Percentiles rank a stretch among this genome's conserved stretches.
These are phyloP conservation scores for Ooceraea biroi DNA, from an alignment of 1,140 invertebrate genomes.

Conservation along the genomic window DNA sequence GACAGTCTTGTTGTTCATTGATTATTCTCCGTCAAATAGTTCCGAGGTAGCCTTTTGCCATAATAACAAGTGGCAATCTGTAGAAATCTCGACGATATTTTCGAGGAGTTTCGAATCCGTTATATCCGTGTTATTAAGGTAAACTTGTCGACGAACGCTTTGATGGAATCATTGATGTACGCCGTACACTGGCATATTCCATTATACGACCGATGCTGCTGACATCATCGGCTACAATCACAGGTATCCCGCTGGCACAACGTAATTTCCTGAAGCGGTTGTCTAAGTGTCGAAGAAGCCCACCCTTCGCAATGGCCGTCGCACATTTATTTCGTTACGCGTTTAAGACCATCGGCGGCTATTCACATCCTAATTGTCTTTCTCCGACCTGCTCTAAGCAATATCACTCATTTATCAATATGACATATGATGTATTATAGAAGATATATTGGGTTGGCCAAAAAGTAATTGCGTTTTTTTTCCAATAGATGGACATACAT, in stretches of 20 bases:
- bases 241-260: slow-evolving; percentile 58
- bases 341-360: slow-evolving; percentile 58
- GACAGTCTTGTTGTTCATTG: neutral
- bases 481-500: too few species aligned
- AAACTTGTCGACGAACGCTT: slow-evolving; percentile 27
- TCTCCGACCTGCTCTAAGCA: slow-evolving; percentile 4
- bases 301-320: slow-evolving; percentile 44
- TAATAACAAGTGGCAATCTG: neutral
- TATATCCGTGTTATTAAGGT: slow-evolving; percentile 7
- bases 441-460: too few species aligned
- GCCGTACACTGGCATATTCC: slow-evolving; percentile 45
- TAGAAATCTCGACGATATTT: neutral
- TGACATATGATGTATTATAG: slow-evolving; percentile 38
- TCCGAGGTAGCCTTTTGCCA: neutral
- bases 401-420: slow-evolving; percentile 45
- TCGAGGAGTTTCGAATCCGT: neutral
- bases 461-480: too few species aligned
- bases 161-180: slow-evolving; percentile 34
- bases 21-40: neutral
- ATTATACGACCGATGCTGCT: slow-evolving; percentile 45
- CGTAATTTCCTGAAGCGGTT: slow-evolving; percentile 63
- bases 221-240: slow-evolving; percentile 57
- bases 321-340: slow-evolving; percentile 61
- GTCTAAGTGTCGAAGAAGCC: slow-evolving; percentile 51
- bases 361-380: slow-evolving; percentile 57